These are phyloP conservation scores for Apodemus sylvaticus DNA, from an alignment of 2,113 vertebrate genomes.

Conservation along the genomic window DNA sequence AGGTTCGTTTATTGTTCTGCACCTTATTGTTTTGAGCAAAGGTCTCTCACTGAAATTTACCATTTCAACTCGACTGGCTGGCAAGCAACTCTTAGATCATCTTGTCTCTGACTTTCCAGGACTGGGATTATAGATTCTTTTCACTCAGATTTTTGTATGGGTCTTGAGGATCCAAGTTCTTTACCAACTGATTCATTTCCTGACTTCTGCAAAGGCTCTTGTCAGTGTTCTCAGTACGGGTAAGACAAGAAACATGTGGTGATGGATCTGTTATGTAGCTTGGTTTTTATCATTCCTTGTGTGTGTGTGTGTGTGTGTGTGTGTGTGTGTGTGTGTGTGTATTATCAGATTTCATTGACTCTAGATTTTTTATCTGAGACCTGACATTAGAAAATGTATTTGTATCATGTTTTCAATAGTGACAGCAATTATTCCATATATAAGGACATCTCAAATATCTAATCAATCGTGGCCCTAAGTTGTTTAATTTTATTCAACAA, in stretches of 20 bases:
- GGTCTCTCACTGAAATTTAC: neutral
- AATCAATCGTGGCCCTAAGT: neutral
- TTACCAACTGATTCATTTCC: neutral
- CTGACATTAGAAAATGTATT: neutral
- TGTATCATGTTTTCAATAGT: neutral
- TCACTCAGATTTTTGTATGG: neutral
- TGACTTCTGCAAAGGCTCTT: neutral
- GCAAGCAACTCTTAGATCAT: neutral
- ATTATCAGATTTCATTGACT: neutral
- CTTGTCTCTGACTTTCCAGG: neutral
- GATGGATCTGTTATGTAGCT: neutral
- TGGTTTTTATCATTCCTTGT: neutral
- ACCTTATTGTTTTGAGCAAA: neutral
- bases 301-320: too few species aligned
- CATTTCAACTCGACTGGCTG: too few species aligned
- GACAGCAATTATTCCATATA: neutral
- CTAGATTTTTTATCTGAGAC: neutral
- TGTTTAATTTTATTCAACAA: neutral
- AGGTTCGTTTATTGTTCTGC: neutral
- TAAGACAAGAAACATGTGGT: neutral
- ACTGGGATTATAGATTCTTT: neutral
- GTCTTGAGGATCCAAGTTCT: neutral
- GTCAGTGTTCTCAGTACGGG: neutral
- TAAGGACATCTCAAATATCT: neutral
- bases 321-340: too few species aligned